phyloP scores from a whole-genome alignment of 2,797 vertebrate genomes.

The Sebastes reedi region DNA sequence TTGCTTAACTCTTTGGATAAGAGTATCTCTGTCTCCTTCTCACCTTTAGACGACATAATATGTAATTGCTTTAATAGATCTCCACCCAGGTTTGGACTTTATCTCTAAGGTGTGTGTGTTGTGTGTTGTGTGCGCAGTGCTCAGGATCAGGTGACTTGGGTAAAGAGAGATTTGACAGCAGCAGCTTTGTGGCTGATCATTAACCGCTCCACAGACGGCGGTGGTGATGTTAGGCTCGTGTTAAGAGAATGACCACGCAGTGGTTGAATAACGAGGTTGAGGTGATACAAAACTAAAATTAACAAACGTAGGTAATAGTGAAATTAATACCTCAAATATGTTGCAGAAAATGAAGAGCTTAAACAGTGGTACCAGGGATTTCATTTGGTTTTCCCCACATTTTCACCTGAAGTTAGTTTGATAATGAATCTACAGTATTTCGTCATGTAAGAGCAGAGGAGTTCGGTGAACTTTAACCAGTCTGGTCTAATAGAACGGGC shows the following conservation, averaged over 20 bases:
- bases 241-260: background rate
- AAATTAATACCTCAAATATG: background rate
- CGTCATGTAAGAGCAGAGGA: background rate
- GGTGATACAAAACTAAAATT: background rate
- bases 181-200: constrained; percentile 67
- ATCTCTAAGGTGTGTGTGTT: constrained; percentile 19
- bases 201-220: constrained; percentile 50
- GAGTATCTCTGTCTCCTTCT: background rate
- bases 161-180: constrained; percentile 54
- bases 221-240: background rate
- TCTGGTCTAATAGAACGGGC: constrained; percentile 15
- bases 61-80: constrained; percentile 21
- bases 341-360: background rate
- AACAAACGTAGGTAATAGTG: background rate
- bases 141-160: constrained; percentile 58
- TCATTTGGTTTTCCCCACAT: background rate
- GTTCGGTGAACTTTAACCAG: constrained; percentile 48
- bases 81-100: constrained; percentile 27
- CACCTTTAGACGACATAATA: constrained; percentile 33
- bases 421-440: background rate
- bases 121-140: constrained; percentile 13
- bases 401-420: background rate
- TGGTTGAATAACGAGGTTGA: background rate
- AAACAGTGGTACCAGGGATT: background rate
- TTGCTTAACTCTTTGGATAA: constrained; percentile 29